Percentiles rank a stretch among this genome's conserved stretches.
phyloP scores from a whole-genome alignment of 2,888 invertebrate genomes.

The Scrobipalpa atriplicella region DNA sequence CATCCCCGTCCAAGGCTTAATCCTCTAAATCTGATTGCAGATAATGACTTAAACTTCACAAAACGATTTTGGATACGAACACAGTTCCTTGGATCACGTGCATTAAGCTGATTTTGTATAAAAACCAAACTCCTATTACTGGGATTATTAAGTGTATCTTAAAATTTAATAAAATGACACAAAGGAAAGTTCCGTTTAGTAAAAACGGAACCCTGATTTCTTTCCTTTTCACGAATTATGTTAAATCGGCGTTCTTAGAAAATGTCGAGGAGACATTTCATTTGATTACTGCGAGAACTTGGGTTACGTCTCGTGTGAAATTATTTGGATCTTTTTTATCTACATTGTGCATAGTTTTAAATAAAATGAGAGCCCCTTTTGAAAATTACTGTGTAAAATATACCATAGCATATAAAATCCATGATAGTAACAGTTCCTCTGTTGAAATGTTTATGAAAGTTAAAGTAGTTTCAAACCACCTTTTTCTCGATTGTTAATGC shows the following conservation, averaged over 20 bases:
- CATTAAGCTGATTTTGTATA: neutral
- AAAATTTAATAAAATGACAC: constrained; percentile 1
- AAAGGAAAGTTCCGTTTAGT: neutral
- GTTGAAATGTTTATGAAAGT: no score
- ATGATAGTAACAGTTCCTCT: no score
- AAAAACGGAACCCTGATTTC: constrained; percentile 25
- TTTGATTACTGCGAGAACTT: constrained; percentile 53
- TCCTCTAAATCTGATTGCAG: constrained; percentile 52
- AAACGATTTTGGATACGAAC: constrained; percentile 51
- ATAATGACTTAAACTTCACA: constrained; percentile 54
- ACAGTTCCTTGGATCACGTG: constrained; percentile 35
- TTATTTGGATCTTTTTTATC: neutral
- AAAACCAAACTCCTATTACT: no score
- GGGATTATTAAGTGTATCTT: no score
- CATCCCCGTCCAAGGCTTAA: constrained; percentile 36
- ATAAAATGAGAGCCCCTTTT: no score
- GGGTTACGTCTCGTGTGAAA: neutral
- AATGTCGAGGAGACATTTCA: constrained; percentile 57
- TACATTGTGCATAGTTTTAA: no score
- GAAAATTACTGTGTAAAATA: no score
- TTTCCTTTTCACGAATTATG: constrained; percentile 54
- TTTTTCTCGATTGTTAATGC: no score
- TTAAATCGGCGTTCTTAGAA: constrained; percentile 50
- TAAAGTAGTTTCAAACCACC: no score
- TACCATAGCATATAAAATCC: no score